phyloP scores from a whole-genome alignment of 2,888 invertebrate genomes.

The Lasioglossum zephyrum region DNA sequence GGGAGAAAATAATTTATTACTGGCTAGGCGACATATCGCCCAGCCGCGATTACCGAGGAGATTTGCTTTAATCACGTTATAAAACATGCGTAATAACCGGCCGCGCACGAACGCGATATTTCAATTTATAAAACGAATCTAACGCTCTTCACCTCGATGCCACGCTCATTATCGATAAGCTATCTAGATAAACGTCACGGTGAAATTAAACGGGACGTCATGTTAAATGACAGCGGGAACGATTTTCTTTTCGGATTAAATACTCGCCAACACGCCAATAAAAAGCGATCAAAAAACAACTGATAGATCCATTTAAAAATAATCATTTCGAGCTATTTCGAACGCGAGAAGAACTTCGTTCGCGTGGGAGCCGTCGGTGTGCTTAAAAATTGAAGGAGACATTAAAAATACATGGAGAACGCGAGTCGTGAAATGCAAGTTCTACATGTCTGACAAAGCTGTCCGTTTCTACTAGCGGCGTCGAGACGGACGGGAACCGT shows the following conservation, averaged over 20 bases:
- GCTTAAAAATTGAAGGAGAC: not conserved
- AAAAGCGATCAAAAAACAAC: not conserved
- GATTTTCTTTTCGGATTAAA: not conserved
- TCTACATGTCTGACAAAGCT: not conserved
- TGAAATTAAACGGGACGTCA: not conserved
- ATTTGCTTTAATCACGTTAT: constrained; percentile 35
- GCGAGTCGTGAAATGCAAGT: not conserved
- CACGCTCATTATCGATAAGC: not conserved
- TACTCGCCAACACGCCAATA: not conserved
- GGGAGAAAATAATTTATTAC: constrained; percentile 23
- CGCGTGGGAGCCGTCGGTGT: not conserved
- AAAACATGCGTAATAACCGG: constrained; percentile 8
- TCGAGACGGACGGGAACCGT: not conserved
- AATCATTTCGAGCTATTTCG: not conserved
- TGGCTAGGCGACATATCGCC: not conserved
- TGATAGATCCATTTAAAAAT: not conserved
- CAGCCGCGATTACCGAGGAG: constrained; percentile 20
- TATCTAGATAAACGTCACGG: not conserved
- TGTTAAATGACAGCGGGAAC: not conserved
- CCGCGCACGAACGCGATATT: constrained; percentile 21
- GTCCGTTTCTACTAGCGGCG: not conserved
- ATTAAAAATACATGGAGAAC: not conserved
- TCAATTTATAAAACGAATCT: constrained; percentile 17
- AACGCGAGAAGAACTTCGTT: not conserved
- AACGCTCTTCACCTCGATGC: not conserved